Percentiles rank a stretch among this genome's conserved stretches.
These are phyloP conservation scores for Andrena praecox DNA, from an alignment of 2,888 invertebrate species.

Conservation along the genomic window DNA sequence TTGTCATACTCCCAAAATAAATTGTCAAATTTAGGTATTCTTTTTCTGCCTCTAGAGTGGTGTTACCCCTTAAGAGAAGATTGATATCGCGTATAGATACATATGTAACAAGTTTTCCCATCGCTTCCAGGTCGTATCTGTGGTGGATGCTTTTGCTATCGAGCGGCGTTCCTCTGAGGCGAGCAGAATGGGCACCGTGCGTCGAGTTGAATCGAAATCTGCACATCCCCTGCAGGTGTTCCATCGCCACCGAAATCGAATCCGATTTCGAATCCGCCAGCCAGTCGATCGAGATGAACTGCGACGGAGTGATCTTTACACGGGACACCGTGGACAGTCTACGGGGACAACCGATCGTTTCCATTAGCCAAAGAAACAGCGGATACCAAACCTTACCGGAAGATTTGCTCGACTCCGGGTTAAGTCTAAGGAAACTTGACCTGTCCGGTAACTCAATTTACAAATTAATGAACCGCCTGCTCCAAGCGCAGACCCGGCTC, in stretches of 20 bases:
- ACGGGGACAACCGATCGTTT: constrained; percentile 92
- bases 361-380: constrained; percentile 92
- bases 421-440: constrained; percentile 92
- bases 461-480: constrained; percentile 91
- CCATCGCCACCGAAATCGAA: constrained; percentile 73
- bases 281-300: constrained; percentile 90
- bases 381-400: constrained; percentile 92
- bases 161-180: constrained; percentile 4
- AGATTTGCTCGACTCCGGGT: constrained; percentile 84
- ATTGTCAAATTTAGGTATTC: too few species aligned
- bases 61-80: too few species aligned
- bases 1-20: too few species aligned
- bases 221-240: constrained; percentile 90
- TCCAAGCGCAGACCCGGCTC: constrained; percentile 89
- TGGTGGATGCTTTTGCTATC: constrained; percentile 24
- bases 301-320: constrained; percentile 93
- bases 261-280: constrained; percentile 76
- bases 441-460: constrained; percentile 93
- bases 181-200: constrained; percentile 89
- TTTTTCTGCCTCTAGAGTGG: too few species aligned
- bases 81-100: not conserved
- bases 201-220: constrained; percentile 91
- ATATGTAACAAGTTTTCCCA: not conserved
- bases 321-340: constrained; percentile 92
- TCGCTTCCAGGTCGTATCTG: constrained; percentile 45